Evolutionary conservation across 2,888 invertebrate genomes (phyloP).

Genomic region (Rhorus exstirpatorius): DNA sequence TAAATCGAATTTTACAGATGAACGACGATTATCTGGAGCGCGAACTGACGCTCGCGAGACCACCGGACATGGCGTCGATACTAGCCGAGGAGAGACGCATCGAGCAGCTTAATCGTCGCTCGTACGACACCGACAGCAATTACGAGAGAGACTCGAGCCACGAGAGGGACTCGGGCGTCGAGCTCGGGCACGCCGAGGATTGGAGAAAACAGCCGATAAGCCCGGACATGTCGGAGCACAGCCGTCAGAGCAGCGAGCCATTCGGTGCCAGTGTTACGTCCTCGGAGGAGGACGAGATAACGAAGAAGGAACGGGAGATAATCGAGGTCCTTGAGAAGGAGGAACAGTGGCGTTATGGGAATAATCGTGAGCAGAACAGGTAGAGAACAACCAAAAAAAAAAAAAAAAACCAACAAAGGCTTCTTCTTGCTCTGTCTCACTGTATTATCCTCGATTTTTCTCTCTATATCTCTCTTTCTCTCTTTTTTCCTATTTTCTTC

Average conservation of each 20-base stretch:
- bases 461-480: constrained; percentile 23
- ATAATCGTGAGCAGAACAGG: constrained; percentile 82
- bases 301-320: constrained; percentile 89
- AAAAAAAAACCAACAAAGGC: constrained; percentile 9
- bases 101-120: constrained; percentile 92
- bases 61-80: constrained; percentile 93
- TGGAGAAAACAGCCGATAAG: constrained; percentile 85
- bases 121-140: constrained; percentile 90
- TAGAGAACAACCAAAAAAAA: constrained; percentile 65
- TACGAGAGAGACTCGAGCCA: constrained; percentile 86
- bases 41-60: constrained; percentile 90
- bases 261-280: constrained; percentile 91
- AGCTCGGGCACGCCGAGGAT: constrained; percentile 88
- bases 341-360: constrained; percentile 88
- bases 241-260: constrained; percentile 93
- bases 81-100: constrained; percentile 93
- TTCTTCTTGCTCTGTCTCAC: constrained; percentile 35
- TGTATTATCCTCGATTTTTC: constrained; percentile 22
- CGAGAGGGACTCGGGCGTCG: constrained; percentile 92
- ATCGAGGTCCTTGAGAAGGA: constrained; percentile 89
- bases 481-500: constrained; percentile 6
- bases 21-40: constrained; percentile 90
- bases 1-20: too few relatives aligned
- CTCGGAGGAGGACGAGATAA: constrained; percentile 92
- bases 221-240: constrained; percentile 88